Percentiles rank a stretch among this genome's conserved stretches.
These are phyloP conservation scores for Drosophila rufa DNA, from an alignment of 1,140 invertebrate genomes.

Conservation along the genomic window DNA sequence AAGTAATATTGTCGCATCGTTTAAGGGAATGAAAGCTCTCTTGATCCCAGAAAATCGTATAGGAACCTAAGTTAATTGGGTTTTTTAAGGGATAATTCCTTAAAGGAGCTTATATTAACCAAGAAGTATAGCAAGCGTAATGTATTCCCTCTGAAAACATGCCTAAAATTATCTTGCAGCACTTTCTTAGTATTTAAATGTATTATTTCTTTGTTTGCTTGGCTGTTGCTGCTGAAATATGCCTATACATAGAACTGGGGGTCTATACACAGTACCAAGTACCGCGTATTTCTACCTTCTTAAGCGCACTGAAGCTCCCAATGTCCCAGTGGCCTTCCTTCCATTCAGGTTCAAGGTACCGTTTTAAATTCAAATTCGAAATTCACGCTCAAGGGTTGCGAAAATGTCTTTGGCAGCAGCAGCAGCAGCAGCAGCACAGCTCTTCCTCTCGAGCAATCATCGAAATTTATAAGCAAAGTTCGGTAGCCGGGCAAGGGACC, in stretches of 20 bases:
- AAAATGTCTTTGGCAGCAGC: slow-evolving; percentile 32
- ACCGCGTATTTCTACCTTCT: not conserved
- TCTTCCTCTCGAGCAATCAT: slow-evolving; percentile 61
- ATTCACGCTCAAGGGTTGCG: slow-evolving; percentile 9
- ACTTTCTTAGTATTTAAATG: not conserved
- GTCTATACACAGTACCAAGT: slow-evolving; percentile 4
- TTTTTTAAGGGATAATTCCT: not conserved
- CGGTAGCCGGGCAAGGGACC: slow-evolving; percentile 4
- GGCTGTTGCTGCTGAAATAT: not conserved
- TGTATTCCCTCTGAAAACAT: not conserved
- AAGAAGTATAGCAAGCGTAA: too few species aligned
- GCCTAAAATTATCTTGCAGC: not conserved
- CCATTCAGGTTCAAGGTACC: slow-evolving; percentile 36
- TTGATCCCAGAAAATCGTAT: not conserved
- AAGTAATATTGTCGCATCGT: not conserved
- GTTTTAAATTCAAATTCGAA: slow-evolving; percentile 35
- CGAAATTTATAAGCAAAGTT: slow-evolving; percentile 81
- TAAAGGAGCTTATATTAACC: too few species aligned
- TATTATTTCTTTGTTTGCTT: not conserved
- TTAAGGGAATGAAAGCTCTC: not conserved
- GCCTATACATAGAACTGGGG: slow-evolving; percentile 18
- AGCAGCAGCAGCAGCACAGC: slow-evolving; percentile 6
- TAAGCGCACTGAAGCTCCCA: slow-evolving; percentile 19
- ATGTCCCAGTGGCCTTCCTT: slow-evolving; percentile 1
- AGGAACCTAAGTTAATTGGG: slow-evolving; percentile 3